Percentiles rank a stretch among this genome's conserved stretches.
Evolutionary conservation across 2,113 vertebrate species (phyloP).

Genomic region (Tyrannus savana): DNA sequence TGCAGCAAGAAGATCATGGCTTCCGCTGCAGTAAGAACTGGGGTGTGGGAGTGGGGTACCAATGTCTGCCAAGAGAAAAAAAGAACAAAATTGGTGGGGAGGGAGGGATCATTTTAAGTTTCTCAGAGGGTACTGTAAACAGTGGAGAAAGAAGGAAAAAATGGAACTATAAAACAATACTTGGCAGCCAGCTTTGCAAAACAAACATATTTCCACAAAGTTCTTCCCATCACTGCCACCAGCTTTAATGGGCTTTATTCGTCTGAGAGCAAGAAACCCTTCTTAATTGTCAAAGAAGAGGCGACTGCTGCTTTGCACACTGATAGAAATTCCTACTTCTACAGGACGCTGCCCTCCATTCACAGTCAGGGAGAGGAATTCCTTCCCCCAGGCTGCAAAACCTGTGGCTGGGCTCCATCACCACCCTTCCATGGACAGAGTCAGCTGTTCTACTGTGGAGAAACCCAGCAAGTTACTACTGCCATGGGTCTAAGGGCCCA

Average conservation of each 20-base stretch:
- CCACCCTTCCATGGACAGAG: neutral
- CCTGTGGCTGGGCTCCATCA: neutral
- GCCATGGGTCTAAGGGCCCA: neutral
- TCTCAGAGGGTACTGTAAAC: conserved; percentile 61
- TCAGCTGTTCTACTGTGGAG: neutral
- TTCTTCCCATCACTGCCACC: conserved; percentile 59
- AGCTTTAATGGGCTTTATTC: conserved; percentile 41
- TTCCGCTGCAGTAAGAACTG: conserved; percentile 51
- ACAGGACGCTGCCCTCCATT: accelerated
- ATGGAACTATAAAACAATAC: conserved; percentile 63
- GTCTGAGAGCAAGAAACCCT: conserved; percentile 32
- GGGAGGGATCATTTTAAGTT: conserved; percentile 47
- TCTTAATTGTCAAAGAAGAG: conserved; percentile 1
- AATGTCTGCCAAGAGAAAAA: conserved; percentile 47
- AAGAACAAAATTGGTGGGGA: conserved; percentile 48
- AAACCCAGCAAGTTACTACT: neutral
- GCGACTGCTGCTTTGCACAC: accelerated
- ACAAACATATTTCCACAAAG: conserved; percentile 59
- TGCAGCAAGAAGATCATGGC: conserved; percentile 36
- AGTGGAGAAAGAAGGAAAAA: conserved; percentile 49
- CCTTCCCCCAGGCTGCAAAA: neutral
- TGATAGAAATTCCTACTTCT: neutral
- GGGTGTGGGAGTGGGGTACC: conserved; percentile 32
- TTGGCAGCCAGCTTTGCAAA: conserved; percentile 60
- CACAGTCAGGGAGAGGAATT: neutral